A percentile compares a stretch with the other conserved stretches of the same genome.
Evolutionary conservation across 2,888 invertebrate genomes (phyloP).

Genomic region (Pasiphila rectangulata): DNA sequence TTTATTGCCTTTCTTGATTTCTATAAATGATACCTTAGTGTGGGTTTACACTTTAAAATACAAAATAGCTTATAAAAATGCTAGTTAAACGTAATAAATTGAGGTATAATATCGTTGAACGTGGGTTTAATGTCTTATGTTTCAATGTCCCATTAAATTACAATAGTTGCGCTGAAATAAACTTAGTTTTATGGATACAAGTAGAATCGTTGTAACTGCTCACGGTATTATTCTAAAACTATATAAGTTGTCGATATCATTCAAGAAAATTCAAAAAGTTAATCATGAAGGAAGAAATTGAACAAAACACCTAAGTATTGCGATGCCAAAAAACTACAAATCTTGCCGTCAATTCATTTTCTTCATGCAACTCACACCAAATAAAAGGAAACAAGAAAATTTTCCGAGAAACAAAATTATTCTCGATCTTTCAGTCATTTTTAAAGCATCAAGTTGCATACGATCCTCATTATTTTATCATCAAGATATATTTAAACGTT

Average conservation of each 20-base stretch:
- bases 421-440: slow-evolving; percentile 41
- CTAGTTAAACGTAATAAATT: background rate
- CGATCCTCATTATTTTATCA: slow-evolving; percentile 59
- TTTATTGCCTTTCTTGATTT: no score
- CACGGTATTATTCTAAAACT: no score
- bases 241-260: no score
- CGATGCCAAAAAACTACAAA: background rate
- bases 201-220: no score
- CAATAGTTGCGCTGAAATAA: background rate
- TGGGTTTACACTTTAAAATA: no score
- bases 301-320: background rate
- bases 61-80: no score
- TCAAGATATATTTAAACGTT: slow-evolving; percentile 50
- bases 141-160: background rate
- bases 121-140: background rate
- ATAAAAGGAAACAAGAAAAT: slow-evolving; percentile 23
- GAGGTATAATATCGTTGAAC: background rate
- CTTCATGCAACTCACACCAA: background rate
- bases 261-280: no score
- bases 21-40: no score
- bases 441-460: slow-evolving; percentile 44
- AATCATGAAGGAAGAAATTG: no score
- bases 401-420: slow-evolving; percentile 53
- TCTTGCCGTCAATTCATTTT: background rate
- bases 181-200: background rate